Evolutionary conservation across 2,797 vertebrate species (phyloP).

Genomic region (Leptoclinus maculatus): DNA sequence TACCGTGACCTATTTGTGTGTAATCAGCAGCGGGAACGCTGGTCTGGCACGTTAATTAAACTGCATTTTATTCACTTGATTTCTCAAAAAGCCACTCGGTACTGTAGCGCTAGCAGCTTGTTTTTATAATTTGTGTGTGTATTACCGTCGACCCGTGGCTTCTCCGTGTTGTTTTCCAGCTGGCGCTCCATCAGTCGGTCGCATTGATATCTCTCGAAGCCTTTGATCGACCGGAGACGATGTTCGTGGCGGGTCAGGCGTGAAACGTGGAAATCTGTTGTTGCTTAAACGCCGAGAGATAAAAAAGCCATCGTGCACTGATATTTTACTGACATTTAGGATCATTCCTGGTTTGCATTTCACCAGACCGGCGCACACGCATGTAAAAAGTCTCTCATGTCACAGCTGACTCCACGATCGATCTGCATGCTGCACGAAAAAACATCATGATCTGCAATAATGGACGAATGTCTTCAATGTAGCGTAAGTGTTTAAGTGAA

Average conservation of each 20-base stretch:
- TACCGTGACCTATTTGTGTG: constrained; percentile 58
- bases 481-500: background rate
- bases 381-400: background rate
- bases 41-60: constrained; percentile 22
- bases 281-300: background rate
- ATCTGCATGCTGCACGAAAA: background rate
- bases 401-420: background rate
- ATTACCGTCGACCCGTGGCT: background rate
- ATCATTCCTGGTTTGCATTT: background rate
- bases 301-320: background rate
- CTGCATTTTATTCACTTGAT: constrained; percentile 32
- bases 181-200: constrained; percentile 12
- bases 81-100: constrained; percentile 1
- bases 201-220: constrained; percentile 46
- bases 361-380: background rate
- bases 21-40: constrained; percentile 35
- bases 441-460: background rate
- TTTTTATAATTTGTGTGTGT: constrained; percentile 28
- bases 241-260: constrained; percentile 37
- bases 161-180: constrained; percentile 10
- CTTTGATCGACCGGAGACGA: constrained; percentile 37
- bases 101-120: constrained; percentile 35
- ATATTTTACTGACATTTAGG: background rate
- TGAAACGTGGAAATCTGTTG: constrained; percentile 23
- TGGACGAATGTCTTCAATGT: background rate